Evolutionary conservation across 2,797 vertebrate species (phyloP).

Genomic region (Agapornis canus): DNA sequence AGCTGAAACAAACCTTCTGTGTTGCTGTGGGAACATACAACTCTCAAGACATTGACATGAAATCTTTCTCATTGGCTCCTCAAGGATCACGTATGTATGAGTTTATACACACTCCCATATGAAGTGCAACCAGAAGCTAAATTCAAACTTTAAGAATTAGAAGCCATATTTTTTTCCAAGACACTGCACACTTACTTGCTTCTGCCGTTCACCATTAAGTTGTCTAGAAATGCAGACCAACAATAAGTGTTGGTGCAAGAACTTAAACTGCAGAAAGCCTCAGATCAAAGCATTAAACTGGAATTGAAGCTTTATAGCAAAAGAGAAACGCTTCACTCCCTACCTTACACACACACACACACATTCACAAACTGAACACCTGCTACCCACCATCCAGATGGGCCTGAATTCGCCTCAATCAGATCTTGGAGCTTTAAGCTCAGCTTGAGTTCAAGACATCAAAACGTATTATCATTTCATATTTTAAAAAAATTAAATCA

Average conservation of each 20-base stretch:
- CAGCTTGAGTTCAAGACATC: conserved; percentile 40
- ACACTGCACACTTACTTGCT: conserved; percentile 56
- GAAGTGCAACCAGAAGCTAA: conserved; percentile 33
- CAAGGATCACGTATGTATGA: background rate
- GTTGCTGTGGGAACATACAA: background rate
- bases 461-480: conserved; percentile 14
- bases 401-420: conserved; percentile 4
- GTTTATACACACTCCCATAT: background rate
- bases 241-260: conserved; percentile 60
- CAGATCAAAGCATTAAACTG: conserved; percentile 57
- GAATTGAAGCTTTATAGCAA: conserved; percentile 55
- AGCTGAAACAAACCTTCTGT: background rate
- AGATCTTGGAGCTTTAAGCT: conserved; percentile 8
- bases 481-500: background rate
- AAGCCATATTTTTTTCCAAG: conserved; percentile 55
- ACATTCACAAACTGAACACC: conserved; percentile 13
- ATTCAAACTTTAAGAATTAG: conserved; percentile 49
- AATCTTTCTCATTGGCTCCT: background rate
- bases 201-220: conserved; percentile 62
- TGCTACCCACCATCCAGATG: conserved; percentile 40
- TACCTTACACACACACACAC: background rate
- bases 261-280: conserved; percentile 54
- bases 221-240: conserved; percentile 68
- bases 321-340: conserved; percentile 41
- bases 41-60: background rate